Evolutionary conservation across 2,113 vertebrate species (phyloP).

Genomic region (Leptobrachium leishanense): DNA sequence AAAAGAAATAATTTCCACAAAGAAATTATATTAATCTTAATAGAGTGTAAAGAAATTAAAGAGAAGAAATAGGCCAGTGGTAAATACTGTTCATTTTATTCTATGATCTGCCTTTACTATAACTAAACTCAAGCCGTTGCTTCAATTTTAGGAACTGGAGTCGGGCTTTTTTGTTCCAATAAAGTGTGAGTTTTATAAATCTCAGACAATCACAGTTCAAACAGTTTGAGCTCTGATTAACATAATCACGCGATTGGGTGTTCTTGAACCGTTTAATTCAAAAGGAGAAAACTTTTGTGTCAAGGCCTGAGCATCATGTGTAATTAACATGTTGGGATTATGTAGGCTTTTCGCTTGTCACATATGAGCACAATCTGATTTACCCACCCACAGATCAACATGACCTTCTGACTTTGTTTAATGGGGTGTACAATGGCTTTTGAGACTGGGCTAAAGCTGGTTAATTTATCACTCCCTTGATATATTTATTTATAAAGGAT

Average conservation of each 20-base stretch:
- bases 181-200: slow-evolving; percentile 4
- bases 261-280: slow-evolving; percentile 40
- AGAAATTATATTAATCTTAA: too few relatives aligned
- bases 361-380: slow-evolving; percentile 40
- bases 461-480: slow-evolving; percentile 39
- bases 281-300: slow-evolving; percentile 14
- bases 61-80: too few relatives aligned
- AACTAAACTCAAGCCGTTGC: too few relatives aligned
- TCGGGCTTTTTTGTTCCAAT: neutral
- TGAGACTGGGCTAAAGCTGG: slow-evolving; percentile 18
- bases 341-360: slow-evolving; percentile 39
- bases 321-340: slow-evolving; percentile 43
- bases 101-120: too few relatives aligned
- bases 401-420: slow-evolving; percentile 34
- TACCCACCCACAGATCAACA: slow-evolving; percentile 45
- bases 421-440: slow-evolving; percentile 28
- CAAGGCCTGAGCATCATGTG: slow-evolving; percentile 14
- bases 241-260: slow-evolving; percentile 36
- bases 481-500: too few relatives aligned
- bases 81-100: too few relatives aligned
- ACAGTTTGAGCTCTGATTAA: slow-evolving; percentile 18
- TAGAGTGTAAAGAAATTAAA: too few relatives aligned
- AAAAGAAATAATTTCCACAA: too few relatives aligned
- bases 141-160: too few relatives aligned
- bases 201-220: slow-evolving; percentile 6